phyloP scores from a whole-genome alignment of 2,113 vertebrate genomes.

The Progne subis region DNA sequence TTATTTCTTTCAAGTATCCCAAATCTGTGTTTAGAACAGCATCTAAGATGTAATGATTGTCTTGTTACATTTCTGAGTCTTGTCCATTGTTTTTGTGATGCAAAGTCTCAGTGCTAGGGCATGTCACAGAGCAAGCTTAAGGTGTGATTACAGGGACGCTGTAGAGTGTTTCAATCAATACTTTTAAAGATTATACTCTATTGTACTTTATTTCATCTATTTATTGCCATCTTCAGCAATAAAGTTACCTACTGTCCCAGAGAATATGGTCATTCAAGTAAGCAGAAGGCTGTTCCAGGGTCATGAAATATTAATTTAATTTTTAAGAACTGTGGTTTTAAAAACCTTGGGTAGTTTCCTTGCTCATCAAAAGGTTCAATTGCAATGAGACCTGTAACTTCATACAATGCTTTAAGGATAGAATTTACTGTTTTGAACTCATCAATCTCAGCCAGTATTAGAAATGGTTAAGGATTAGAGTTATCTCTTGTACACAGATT shows the following conservation, averaged over 20 bases:
- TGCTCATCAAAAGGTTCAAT: neutral
- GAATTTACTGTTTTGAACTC: neutral
- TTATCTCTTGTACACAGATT: neutral
- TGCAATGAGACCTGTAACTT: neutral
- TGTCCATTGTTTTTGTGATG: neutral
- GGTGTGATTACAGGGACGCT: neutral
- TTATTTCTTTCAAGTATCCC: neutral
- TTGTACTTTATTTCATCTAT: neutral
- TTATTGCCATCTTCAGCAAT: neutral
- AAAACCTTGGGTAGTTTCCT: neutral
- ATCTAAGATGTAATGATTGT: neutral
- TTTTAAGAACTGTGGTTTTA: neutral
- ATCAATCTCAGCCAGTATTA: neutral
- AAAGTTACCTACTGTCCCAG: neutral
- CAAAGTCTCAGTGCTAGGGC: neutral
- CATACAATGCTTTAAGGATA: neutral
- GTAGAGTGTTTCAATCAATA: neutral
- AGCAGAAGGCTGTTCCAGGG: neutral
- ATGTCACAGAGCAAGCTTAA: neutral
- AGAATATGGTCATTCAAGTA: neutral
- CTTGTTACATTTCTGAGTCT: neutral
- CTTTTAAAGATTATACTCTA: neutral
- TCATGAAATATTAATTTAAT: neutral
- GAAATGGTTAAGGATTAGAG: neutral
- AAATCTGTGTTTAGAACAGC: neutral